Conservation (phyloP, 2,888 invertebrate species). For the Athrips mouffetella region DNA sequence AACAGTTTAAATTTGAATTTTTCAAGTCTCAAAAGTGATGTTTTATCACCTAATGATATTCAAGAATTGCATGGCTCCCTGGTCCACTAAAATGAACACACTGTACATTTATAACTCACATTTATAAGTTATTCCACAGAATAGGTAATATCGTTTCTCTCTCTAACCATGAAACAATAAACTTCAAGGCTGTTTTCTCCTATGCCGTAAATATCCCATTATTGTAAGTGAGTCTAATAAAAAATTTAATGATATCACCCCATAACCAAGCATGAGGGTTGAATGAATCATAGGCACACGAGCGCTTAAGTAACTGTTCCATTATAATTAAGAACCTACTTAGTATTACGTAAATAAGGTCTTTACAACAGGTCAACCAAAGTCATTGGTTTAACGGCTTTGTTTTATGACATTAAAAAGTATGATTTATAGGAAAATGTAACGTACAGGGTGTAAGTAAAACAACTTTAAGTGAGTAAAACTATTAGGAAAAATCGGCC, state of each 20-base stretch:
- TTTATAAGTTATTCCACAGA: too few relatives aligned
- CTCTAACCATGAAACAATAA: conserved; percentile 66
- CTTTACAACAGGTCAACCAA: conserved; percentile 3
- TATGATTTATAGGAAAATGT: not conserved
- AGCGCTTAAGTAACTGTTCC: conserved; percentile 27
- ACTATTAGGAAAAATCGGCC: too few relatives aligned
- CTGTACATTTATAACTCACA: too few relatives aligned
- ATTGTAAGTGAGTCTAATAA: conserved; percentile 65
- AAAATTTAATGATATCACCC: conserved; percentile 52
- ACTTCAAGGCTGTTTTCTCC: conserved; percentile 50
- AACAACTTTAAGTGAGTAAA: too few relatives aligned
- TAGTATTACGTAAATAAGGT: conserved; percentile 5
- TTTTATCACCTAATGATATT: too few relatives aligned
- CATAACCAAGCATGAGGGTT: conserved; percentile 10
- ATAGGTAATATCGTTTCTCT: too few relatives aligned
- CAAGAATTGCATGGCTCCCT: too few relatives aligned
- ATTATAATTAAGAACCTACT: conserved; percentile 19
- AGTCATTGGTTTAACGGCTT: not conserved
- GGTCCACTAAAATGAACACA: too few relatives aligned
- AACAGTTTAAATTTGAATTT: too few relatives aligned
- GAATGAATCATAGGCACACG: conserved; percentile 13
- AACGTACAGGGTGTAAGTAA: not conserved
- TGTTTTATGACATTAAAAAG: not conserved
- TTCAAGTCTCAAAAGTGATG: too few relatives aligned
- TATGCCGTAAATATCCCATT: conserved; percentile 66